Base-by-base conservation (phyloP, 2,888 invertebrate species). In the Callyntrura sp. region DNA sequence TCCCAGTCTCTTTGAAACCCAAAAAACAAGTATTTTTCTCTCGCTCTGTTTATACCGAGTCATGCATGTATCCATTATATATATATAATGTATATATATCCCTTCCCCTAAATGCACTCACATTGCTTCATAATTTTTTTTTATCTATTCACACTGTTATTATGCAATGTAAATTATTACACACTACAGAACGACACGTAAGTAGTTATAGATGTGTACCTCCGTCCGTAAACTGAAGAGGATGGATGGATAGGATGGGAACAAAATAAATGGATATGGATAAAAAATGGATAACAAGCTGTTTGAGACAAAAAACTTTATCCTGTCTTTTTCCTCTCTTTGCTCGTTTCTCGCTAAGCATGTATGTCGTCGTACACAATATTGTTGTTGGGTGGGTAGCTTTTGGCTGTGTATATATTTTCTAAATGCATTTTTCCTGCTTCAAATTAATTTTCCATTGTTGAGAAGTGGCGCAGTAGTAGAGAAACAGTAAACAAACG, bases 101-200 rank as follows among this genome's bases (percentile, higher is more conserved):
- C n/a, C 0, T 17, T n/a, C 57, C 11, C 17, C 20, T 20, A 60
- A 11, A 20, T 23, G 8, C 60, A 17, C 20, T 6, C 23, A n/a
- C n/a, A 20, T 62, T n/a, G 25, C 60, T 62, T 62, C 20, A 62
- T 35, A 65, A 28, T 65, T 28, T 23, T 65, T 28, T 23, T 28
- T 28, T 51, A 51, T 51, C 14, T 51, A 51, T 51, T 51, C n/a
- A 51, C 51, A 25, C 28, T 65, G 28, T 65, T 45, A 73, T 73
- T 73, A 73, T 73, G 70, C 70, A 73, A 73, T 73, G 70, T 73
- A 73, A 73, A 73, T 73, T 73, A 73, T 45, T 73, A 45, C 45
- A 45, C 45, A 73, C 11, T 62, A 62, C 23, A 35, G 6, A 6
- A 35, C 35, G 35, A 35, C 35, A 35, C 35, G 35, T 35, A 35